A percentile compares a stretch with the other conserved stretches of the same genome.
Conservation (phyloP, 2,113 vertebrate species). For the Acrocephalus arundinaceus region DNA sequence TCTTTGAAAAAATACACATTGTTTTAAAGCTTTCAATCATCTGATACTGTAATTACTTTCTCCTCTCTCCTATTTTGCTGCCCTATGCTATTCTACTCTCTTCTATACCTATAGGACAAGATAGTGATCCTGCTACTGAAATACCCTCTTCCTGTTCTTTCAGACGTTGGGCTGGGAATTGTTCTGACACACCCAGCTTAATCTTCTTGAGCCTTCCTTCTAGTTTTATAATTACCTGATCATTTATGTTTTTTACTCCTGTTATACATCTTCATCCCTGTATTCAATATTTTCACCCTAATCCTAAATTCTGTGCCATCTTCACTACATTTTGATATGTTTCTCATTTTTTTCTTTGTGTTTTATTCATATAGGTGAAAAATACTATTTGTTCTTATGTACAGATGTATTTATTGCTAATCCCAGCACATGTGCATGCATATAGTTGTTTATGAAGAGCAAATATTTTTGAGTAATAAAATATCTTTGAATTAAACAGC, state of each 20-base stretch:
- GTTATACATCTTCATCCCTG: background rate
- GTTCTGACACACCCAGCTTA: background rate
- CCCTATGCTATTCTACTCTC: background rate
- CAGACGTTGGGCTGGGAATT: background rate
- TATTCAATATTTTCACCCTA: background rate
- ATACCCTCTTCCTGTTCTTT: background rate
- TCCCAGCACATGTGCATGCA: fast-evolving
- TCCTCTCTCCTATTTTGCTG: background rate
- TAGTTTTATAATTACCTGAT: background rate
- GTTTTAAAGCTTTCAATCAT: background rate
- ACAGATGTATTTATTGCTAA: background rate
- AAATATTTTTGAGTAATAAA: background rate
- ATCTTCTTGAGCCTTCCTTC: background rate
- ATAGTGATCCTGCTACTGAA: background rate
- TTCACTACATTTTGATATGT: background rate
- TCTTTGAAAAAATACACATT: background rate
- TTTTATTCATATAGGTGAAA: background rate
- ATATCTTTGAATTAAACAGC: background rate
- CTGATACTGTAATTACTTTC: background rate
- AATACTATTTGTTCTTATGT: background rate
- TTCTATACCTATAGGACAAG: background rate
- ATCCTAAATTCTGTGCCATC: background rate
- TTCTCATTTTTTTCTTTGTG: background rate
- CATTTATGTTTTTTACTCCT: background rate
- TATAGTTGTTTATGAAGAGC: background rate